phyloP scores from a whole-genome alignment of 2,113 vertebrate species.

The Centropristis striata region DNA sequence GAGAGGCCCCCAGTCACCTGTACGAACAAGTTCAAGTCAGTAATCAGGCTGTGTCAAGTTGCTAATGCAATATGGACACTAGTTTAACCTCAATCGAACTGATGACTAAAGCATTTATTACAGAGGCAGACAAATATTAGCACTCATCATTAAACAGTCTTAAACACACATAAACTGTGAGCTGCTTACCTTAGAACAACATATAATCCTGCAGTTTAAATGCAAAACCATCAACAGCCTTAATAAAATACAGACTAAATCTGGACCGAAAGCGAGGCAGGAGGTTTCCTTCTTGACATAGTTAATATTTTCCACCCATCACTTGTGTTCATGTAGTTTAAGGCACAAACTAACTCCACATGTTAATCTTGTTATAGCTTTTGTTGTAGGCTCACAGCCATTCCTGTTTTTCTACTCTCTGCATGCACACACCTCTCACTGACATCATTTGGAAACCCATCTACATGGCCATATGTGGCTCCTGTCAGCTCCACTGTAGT shows the following conservation, averaged over 20 bases:
- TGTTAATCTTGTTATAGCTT: not conserved
- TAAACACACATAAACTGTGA: not conserved
- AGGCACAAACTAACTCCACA: not conserved
- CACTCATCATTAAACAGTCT: not conserved
- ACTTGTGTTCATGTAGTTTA: not conserved
- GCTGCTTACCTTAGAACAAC: not conserved
- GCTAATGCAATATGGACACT: not conserved
- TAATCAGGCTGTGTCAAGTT: not conserved
- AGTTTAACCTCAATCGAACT: not conserved
- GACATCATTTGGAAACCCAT: not conserved
- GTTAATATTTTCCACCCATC: not conserved
- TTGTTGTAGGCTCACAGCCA: not conserved
- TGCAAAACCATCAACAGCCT: not conserved
- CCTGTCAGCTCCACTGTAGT: not conserved
- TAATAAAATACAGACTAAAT: too few relatives aligned
- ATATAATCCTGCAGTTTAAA: not conserved
- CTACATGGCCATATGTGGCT: not conserved
- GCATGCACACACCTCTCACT: not conserved
- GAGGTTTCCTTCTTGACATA: not conserved
- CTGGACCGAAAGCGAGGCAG: not conserved
- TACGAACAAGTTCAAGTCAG: constrained; percentile 30
- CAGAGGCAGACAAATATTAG: not conserved
- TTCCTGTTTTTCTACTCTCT: too few relatives aligned
- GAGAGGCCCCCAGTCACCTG: constrained; percentile 96
- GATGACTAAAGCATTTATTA: not conserved